Evolutionary conservation across 2,797 vertebrate species (phyloP).

Genomic region (Epinephelus malabaricus): DNA sequence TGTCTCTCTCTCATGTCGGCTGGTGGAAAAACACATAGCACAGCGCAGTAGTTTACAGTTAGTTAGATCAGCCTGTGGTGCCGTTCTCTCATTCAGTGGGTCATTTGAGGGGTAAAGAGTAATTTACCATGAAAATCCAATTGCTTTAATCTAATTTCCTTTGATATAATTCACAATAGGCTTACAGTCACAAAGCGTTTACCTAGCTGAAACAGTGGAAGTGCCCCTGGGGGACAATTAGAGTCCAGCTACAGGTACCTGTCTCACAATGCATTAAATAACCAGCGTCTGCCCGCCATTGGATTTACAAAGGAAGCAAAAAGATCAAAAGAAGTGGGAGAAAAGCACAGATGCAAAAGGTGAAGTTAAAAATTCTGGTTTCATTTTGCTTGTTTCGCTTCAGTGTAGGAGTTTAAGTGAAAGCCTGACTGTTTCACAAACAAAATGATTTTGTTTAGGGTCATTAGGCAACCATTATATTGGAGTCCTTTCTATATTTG

Average conservation of each 20-base stretch:
- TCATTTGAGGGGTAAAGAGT: conserved; percentile 82
- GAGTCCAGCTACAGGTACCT: conserved; percentile 72
- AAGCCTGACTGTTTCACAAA: conserved; percentile 15
- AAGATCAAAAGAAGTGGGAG: conserved; percentile 33
- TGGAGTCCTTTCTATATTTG: neutral
- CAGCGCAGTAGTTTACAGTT: conserved; percentile 63
- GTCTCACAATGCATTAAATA: conserved; percentile 67
- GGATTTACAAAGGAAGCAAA: conserved; percentile 37
- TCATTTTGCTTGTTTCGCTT: neutral
- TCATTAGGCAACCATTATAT: conserved; percentile 3
- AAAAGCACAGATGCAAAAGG: neutral
- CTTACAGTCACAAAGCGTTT: conserved; percentile 75
- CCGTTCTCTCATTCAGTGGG: conserved; percentile 70
- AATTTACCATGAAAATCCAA: conserved; percentile 84
- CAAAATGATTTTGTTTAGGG: conserved; percentile 3
- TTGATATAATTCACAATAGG: conserved; percentile 81
- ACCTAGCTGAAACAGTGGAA: conserved; percentile 70
- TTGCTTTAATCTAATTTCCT: conserved; percentile 81
- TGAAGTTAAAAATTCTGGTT: conserved; percentile 16
- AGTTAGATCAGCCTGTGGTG: conserved; percentile 63
- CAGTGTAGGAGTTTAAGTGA: neutral
- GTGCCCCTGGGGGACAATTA: conserved; percentile 74
- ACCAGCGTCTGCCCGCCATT: conserved; percentile 40
- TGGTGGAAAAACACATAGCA: conserved; percentile 46
- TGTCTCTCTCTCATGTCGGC: neutral